These are phyloP conservation scores for Cavia porcellus DNA, from an alignment of 2,113 vertebrate species.

Conservation along the genomic window DNA sequence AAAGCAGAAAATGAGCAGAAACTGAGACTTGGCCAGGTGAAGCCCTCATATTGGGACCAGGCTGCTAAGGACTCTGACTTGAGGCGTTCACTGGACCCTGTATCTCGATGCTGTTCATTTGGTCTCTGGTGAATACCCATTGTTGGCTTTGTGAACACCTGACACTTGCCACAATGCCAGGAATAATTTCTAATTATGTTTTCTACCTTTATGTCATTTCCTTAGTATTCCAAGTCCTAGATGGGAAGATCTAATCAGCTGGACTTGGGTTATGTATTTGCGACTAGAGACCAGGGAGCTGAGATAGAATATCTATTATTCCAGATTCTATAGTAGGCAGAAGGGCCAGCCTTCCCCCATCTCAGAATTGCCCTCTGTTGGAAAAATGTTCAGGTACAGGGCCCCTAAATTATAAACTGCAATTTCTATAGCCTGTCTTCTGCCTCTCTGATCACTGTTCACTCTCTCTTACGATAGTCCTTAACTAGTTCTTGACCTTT, in stretches of 20 bases:
- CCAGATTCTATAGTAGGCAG: conserved; percentile 23
- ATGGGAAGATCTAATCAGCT: background rate
- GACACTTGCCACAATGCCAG: background rate
- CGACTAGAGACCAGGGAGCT: background rate
- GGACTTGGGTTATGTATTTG: background rate
- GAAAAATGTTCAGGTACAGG: conserved; percentile 6
- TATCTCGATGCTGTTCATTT: background rate
- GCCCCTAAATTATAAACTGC: background rate
- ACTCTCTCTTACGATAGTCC: background rate
- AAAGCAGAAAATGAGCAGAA: conserved; percentile 36
- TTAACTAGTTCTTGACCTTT: background rate
- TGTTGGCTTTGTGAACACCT: background rate
- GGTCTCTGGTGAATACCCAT: background rate
- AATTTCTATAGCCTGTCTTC: background rate
- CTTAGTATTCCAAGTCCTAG: background rate
- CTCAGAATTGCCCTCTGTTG: conserved; percentile 27
- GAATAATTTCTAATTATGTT: conserved; percentile 52
- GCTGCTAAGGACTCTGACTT: background rate
- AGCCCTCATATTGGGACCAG: background rate
- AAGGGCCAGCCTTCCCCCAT: background rate
- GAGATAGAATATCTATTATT: conserved; percentile 1
- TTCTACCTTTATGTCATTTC: background rate
- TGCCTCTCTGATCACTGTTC: background rate
- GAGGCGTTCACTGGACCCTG: background rate
- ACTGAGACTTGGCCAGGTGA: background rate